phyloP scores from a whole-genome alignment of 2,888 invertebrate species.

The Leptinotarsa tumamoca region DNA sequence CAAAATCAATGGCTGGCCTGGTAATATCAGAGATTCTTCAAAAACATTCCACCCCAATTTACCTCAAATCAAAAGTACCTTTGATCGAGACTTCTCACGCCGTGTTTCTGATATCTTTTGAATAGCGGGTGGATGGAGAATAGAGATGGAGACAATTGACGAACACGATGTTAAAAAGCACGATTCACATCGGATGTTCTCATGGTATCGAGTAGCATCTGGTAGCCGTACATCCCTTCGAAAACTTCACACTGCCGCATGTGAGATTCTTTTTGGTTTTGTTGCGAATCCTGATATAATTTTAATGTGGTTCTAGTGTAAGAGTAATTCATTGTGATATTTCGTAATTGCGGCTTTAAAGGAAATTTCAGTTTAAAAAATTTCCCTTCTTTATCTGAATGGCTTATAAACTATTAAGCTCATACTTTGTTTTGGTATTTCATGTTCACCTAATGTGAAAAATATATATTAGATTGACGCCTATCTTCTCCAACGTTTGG shows the following conservation, averaged over 20 bases:
- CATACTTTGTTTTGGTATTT: no score
- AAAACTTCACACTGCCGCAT: neutral
- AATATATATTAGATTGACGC: no score
- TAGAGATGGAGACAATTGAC: slow-evolving; percentile 4
- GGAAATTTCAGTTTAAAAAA: no score
- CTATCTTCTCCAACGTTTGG: no score
- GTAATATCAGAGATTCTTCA: no score
- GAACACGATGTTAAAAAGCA: slow-evolving; percentile 34
- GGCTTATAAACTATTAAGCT: no score
- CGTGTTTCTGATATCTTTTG: neutral
- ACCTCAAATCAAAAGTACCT: neutral
- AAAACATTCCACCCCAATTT: neutral
- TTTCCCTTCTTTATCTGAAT: no score
- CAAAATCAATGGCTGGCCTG: no score
- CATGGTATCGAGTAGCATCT: slow-evolving; percentile 64
- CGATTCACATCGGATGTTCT: slow-evolving; percentile 56
- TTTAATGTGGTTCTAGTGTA: neutral
- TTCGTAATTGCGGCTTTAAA: no score
- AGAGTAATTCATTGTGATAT: no score
- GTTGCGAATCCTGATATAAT: neutral
- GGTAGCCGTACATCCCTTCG: slow-evolving; percentile 53
- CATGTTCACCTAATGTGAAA: no score
- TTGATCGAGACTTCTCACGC: neutral
- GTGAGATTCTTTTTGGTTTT: slow-evolving; percentile 6
- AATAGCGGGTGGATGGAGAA: neutral